Conservation (phyloP, 2,797 vertebrate genomes). For the Leptodactylus fallax region DNA sequence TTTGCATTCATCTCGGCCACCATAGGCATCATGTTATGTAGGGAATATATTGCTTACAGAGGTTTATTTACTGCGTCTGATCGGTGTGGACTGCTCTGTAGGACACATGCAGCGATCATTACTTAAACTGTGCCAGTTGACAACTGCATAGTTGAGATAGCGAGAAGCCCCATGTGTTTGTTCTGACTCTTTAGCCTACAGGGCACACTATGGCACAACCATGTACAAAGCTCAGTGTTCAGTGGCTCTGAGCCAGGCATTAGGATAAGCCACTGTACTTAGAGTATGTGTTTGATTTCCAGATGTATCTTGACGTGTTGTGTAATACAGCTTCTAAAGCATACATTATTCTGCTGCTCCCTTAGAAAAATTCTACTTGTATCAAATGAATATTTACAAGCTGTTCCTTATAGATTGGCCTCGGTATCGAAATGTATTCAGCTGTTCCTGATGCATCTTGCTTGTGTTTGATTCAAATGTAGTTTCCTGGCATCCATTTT, state of each 20-base stretch:
- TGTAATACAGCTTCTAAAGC: slow-evolving; percentile 48
- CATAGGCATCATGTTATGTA: not conserved
- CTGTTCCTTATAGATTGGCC: slow-evolving; percentile 56
- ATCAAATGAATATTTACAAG: slow-evolving; percentile 63
- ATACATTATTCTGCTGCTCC: slow-evolving; percentile 44
- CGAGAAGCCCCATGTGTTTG: slow-evolving; percentile 14
- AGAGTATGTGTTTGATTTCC: slow-evolving; percentile 40
- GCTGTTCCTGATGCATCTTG: slow-evolving; percentile 52
- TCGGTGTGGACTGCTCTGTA: not conserved
- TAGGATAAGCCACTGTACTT: slow-evolving; percentile 33
- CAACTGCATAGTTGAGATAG: slow-evolving; percentile 36
- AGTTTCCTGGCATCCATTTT: slow-evolving; percentile 57
- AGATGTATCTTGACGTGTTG: slow-evolving; percentile 49
- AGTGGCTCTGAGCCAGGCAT: slow-evolving; percentile 31
- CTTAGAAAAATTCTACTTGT: slow-evolving; percentile 54
- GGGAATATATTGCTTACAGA: not conserved
- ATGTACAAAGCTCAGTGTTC: slow-evolving; percentile 30
- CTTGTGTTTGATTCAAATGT: slow-evolving; percentile 44
- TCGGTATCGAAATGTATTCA: slow-evolving; percentile 58
- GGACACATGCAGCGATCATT: slow-evolving; percentile 31
- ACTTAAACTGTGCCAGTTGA: slow-evolving; percentile 8
- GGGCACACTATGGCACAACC: slow-evolving; percentile 40
- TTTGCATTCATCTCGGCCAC: not conserved
- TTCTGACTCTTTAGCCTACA: slow-evolving; percentile 46
- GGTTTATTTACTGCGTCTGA: slow-evolving; percentile 12